phyloP scores from a whole-genome alignment of 1,140 invertebrate genomes.

The Pseudobourletiella spinata region DNA sequence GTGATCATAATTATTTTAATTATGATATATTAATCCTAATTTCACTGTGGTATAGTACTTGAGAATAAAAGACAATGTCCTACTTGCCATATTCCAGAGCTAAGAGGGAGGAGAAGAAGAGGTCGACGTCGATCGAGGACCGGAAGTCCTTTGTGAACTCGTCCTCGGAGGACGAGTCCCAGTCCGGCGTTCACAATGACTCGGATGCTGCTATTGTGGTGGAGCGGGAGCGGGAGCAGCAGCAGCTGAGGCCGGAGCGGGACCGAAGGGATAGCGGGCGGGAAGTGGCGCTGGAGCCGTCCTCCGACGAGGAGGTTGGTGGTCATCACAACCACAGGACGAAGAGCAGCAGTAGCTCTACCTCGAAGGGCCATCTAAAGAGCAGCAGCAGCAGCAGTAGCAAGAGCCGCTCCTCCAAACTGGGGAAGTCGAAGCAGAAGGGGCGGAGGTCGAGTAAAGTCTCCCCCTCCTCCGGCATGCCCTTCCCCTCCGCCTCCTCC shows the following conservation, averaged over 20 bases:
- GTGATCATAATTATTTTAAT: slow-evolving; percentile 12
- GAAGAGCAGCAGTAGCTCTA: not conserved
- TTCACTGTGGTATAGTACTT: too few relatives aligned
- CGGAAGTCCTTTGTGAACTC: slow-evolving; percentile 38
- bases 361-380: not conserved
- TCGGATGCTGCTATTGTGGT: slow-evolving; percentile 27
- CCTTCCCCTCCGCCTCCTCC: slow-evolving; percentile 18
- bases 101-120: slow-evolving; percentile 73
- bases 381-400: not conserved
- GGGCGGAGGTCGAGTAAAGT: slow-evolving; percentile 14
- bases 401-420: not conserved
- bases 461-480: slow-evolving; percentile 7
- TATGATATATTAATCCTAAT: not conserved
- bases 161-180: slow-evolving; percentile 24
- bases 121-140: slow-evolving; percentile 75
- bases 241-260: not conserved
- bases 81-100: slow-evolving; percentile 52
- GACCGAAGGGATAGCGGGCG: not conserved
- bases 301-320: slow-evolving; percentile 21
- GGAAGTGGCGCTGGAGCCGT: not conserved
- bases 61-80: not conserved
- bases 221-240: not conserved
- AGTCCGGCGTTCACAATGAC: slow-evolving; percentile 9
- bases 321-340: slow-evolving; percentile 4
- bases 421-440: slow-evolving; percentile 1